Base-by-base conservation (phyloP, 1,140 invertebrate genomes). In the Gonioctena quinquepunctata region DNA sequence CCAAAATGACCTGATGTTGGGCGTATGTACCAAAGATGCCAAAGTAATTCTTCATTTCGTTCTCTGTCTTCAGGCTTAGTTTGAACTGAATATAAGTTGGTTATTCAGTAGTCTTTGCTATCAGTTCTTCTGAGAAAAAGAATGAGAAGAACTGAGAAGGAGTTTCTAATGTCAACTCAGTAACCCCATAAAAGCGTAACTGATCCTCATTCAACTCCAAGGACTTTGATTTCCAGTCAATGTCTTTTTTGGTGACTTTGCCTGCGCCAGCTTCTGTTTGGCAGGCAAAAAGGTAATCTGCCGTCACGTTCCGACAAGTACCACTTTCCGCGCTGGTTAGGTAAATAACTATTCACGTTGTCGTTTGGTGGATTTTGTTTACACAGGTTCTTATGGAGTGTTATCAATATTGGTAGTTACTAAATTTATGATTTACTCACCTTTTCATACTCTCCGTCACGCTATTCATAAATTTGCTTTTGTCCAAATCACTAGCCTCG, bases 391-490 rank as follows among this genome's bases (percentile, higher is more conserved):
- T n/a, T n/a, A n/a, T n/a, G n/a, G n/a, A n/a, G n/a, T n/a, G n/a
- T n/a, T n/a, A n/a, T n/a, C n/a, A n/a, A n/a, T n/a, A n/a, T n/a
- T n/a, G n/a, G n/a, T n/a, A n/a, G n/a, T n/a, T n/a, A n/a, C n/a
- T n/a, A n/a, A n/a, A n/a, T n/a, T n/a, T n/a, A n/a, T n/a, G 1
- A 13, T n/a, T 42, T 21, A 26, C 49, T 64, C 70, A 79, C 79
- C 78, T 80, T 57, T 74, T 78, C 57, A 73, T 66, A 65, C 77
- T 80, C 61, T 82, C 80, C 8, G 75, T 76, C 27, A 79, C 60
- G 68, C 77, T 80, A 28, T 50, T 72, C 42, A 42, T 66, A 23
- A 71, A 23, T 19, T 52, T 5, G 50, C 48, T 26, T 66, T 74
- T 8, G 25, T 54, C 18, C 8, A 23, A 2, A 22, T 33, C 6